Base-by-base conservation (phyloP, 2,888 invertebrate genomes). In the Gandaritis pyraliata region DNA sequence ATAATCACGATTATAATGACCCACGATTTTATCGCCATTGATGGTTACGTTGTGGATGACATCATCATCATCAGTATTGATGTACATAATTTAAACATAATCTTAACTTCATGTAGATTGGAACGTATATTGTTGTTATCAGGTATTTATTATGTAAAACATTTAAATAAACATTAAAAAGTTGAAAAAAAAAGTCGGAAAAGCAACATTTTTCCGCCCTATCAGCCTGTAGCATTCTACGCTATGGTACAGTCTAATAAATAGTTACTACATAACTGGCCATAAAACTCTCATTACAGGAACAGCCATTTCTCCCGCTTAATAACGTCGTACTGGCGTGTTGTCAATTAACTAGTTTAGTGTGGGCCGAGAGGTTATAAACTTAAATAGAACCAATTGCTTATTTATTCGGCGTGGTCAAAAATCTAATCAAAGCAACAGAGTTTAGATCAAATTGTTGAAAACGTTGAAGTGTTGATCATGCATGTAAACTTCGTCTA, bases 231-330 rank as follows among this genome's bases (percentile, higher is more conserved):
- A 69, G 72, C 69, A 72, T 71, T 74, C 77, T 68, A 66, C 73
- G 66, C 66, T 52, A 56, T 23, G 18, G 56, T 45, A 58, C 51
- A 60, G 64, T 43, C 59, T 60, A 58, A 59, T 57, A 64, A 64
- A 64, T 59, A 64, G 64, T 64, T 60, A 64, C 58, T 64, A 64
- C 59, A 59, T 56, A 59, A 64, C 64, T 72, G 73, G 71, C 76
- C 80, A 81, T 85, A 85, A 83, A 84, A 82, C 80, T 78, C 81
- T 79, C 77, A 80, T 83, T 83, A 82, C 74, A 74, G 74, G 68
- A 75, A 72, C 71, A 75, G 78, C 82, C 78, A 82, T 83, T 81
- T 82, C 78, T 79, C 80, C 79, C 76, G 79, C 80, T 85, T 84
- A 80, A 74, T 80, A 81, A 82, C 78, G 78, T 76, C 75, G 77